Percentiles rank a stretch among this genome's conserved stretches.
Conservation (phyloP, 2,113 vertebrate species). For the pig (Sus scrofa) region DNA sequence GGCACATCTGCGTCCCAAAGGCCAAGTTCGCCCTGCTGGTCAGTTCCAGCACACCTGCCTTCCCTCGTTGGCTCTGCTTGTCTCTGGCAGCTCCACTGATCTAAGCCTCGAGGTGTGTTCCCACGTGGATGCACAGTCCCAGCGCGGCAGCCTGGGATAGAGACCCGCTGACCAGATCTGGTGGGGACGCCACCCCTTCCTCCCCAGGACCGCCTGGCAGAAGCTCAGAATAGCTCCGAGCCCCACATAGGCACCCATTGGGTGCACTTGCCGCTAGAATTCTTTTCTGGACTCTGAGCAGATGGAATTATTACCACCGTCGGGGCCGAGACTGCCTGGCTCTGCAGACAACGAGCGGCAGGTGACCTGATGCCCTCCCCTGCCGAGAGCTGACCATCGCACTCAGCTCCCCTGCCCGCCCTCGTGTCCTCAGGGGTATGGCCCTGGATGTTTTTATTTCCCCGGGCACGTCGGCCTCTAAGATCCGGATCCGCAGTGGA, state of each 20-base stretch:
- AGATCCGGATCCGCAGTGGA: not conserved
- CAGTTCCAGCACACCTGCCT: rapidly evolving
- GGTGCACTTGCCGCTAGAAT: constrained; percentile 9
- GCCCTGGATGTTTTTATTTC: not conserved
- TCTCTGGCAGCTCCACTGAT: not conserved
- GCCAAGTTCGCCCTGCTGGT: rapidly evolving
- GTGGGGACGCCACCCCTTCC: not conserved
- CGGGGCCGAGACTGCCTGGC: not conserved
- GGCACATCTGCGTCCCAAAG: not conserved
- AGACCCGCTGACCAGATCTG: rapidly evolving
- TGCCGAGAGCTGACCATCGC: not conserved
- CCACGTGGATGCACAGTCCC: not conserved
- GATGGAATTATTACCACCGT: constrained; percentile 42
- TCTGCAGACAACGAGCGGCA: not conserved
- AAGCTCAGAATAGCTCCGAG: not conserved
- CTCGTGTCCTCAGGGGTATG: rapidly evolving
- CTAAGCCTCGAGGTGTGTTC: not conserved
- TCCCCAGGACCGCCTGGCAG: not conserved
- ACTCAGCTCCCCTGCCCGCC: not conserved
- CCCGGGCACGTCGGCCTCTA: rapidly evolving
- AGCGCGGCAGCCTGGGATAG: not conserved
- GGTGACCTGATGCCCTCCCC: not conserved
- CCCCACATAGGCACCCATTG: not conserved
- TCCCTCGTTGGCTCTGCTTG: rapidly evolving
- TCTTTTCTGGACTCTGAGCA: not conserved